Evolutionary conservation across 2,888 invertebrate genomes (phyloP).

Genomic region (Trissonchulus sp.): DNA sequence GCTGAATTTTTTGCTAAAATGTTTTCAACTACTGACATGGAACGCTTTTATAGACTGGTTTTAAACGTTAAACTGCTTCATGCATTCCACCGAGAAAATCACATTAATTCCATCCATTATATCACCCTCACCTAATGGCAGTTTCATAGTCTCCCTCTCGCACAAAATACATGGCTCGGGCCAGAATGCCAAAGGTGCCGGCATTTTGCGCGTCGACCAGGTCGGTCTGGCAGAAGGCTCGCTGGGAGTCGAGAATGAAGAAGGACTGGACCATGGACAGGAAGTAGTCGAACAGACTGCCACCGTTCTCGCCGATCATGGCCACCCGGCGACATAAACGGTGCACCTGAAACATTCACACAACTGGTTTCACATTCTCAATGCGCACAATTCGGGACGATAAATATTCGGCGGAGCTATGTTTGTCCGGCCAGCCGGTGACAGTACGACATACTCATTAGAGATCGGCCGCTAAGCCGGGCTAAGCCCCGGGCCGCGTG

Average conservation of each 20-base stretch:
- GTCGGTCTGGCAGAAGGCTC: conserved; percentile 66
- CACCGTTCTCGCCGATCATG: conserved; percentile 76
- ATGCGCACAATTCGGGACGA: background rate
- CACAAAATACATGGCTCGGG: conserved; percentile 80
- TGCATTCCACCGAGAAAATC: no score
- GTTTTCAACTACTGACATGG: no score
- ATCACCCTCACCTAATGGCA: conserved; percentile 75
- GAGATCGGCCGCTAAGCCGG: no score
- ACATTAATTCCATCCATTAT: no score
- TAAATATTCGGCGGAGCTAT: background rate
- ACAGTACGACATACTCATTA: no score
- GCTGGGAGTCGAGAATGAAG: conserved; percentile 60
- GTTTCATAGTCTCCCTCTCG: conserved; percentile 78
- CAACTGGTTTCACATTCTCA: background rate
- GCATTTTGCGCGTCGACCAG: conserved; percentile 64
- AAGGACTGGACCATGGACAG: conserved; percentile 80
- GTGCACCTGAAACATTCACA: conserved; percentile 61
- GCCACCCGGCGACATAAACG: conserved; percentile 74
- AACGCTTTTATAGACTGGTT: no score
- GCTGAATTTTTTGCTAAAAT: no score
- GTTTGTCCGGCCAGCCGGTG: no score
- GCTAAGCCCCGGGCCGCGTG: no score
- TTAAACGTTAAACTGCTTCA: no score
- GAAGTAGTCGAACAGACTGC: conserved; percentile 66
- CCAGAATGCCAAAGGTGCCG: conserved; percentile 75